Evolutionary conservation across 2,888 invertebrate genomes (phyloP), one percentile per base, ranked within the genome.

Genomic region (Drosophila melanocephala): DNA sequence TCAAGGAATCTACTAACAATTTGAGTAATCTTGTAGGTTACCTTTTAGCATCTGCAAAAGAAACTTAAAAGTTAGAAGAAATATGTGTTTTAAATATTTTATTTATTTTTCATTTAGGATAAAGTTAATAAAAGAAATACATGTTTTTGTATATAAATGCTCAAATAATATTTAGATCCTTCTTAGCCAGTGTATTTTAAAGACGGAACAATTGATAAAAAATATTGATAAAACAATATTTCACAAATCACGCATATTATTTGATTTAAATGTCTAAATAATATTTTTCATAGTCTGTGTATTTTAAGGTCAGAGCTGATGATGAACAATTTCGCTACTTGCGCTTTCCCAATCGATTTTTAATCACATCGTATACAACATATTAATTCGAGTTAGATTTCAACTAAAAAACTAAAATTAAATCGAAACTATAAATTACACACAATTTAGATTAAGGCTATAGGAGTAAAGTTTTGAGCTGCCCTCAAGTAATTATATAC

Each of bases 181-280:
- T 44, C 14, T 7, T 7, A 42, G n/a, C 2, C 5, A 4, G 47
- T 4, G 5, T 42, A 42, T n/a, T n/a, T n/a, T 2, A 37, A 37
- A 37, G 16, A 16, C 7, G 19, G 0, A 42, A 5, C 12, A 44
- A 22, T 44, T 22, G 14, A 22, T 22, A 44, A 22, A 3, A 14
- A 12, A 44, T 14, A 14, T 22, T 22, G 3, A 1, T 7, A 1
- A 44, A 22, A 12, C 12, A 0, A 12, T 5, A 35, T 14, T 14
- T 7, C 14, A 22, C 4, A 2, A 14, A 14, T 22, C 0, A 47
- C 0, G 7, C 0, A 12, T 26, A 16, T 2, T 47, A 26, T 7
- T 26, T 16, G 5, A 47, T 9, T 9, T 9, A 26, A 26, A 16
- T 26, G 7, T 2, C 26, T 9, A 9, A 26, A 16, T 26, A 47